phyloP scores from a whole-genome alignment of 2,113 vertebrate species.

The Coptodon rendalli region DNA sequence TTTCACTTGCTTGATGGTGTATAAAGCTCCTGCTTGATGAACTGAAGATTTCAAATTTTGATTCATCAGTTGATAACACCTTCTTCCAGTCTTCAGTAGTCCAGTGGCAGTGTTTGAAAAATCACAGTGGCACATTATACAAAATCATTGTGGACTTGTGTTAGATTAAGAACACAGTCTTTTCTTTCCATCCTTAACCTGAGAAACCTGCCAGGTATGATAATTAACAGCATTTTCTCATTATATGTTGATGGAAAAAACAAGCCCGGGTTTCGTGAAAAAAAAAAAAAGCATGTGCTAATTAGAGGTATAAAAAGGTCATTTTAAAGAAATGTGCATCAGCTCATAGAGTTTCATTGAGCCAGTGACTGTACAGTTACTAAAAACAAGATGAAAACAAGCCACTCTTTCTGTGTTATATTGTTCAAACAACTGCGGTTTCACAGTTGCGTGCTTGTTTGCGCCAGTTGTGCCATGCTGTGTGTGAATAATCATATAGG shows the following conservation, averaged over 20 bases:
- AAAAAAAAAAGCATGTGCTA: background rate
- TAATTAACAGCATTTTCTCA: background rate
- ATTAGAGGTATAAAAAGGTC: background rate
- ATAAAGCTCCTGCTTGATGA: background rate
- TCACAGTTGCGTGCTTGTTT: background rate
- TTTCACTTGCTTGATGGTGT: background rate
- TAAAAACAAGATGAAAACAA: background rate
- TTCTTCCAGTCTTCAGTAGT: background rate
- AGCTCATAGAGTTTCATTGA: background rate
- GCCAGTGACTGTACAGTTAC: background rate
- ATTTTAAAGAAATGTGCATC: background rate
- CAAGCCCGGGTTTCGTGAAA: background rate
- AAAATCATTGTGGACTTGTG: background rate
- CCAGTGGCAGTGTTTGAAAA: background rate
- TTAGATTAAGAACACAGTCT: background rate
- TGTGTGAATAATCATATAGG: background rate
- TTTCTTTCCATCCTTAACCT: background rate
- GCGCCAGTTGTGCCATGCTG: background rate
- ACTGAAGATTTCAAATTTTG: background rate
- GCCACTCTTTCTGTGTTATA: background rate
- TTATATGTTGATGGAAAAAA: background rate
- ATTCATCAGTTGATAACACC: background rate
- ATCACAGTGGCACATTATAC: background rate
- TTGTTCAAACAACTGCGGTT: background rate
- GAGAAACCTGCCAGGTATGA: background rate